Percentiles rank a stretch among this genome's conserved stretches.
Evolutionary conservation across 2,113 vertebrate species (phyloP).

Genomic region (Archilochus colubris): DNA sequence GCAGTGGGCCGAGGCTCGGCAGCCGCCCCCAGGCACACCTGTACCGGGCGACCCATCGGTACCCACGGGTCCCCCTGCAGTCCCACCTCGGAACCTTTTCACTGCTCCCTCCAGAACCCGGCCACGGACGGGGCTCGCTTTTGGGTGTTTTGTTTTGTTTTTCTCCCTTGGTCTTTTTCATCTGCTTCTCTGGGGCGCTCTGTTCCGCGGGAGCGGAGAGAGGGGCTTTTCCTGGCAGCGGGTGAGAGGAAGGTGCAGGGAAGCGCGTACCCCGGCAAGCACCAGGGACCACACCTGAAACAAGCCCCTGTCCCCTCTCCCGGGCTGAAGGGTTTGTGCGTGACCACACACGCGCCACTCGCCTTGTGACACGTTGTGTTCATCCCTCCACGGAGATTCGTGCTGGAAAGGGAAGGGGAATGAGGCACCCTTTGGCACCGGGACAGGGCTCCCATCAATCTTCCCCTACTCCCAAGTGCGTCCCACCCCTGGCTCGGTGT

Average conservation of each 20-base stretch:
- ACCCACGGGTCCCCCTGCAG: not conserved
- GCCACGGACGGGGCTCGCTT: accelerated
- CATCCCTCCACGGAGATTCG: not conserved
- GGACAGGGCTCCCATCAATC: not conserved
- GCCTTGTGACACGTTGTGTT: accelerated
- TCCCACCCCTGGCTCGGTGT: not conserved
- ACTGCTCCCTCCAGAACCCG: accelerated
- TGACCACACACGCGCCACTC: not conserved
- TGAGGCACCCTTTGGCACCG: not conserved
- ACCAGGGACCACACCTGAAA: not conserved
- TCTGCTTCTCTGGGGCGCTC: not conserved
- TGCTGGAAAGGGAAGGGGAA: not conserved
- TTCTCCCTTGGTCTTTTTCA: not conserved
- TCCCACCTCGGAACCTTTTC: not conserved
- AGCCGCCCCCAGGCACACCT: constrained; percentile 23
- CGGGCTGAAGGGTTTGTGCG: not conserved
- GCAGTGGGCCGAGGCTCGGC: not conserved
- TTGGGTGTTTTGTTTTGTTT: not conserved
- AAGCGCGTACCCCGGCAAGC: not conserved
- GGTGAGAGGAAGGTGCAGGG: not conserved
- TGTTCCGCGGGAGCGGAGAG: accelerated
- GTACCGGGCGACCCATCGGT: not conserved
- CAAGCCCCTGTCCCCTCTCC: accelerated
- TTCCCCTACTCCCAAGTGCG: accelerated
- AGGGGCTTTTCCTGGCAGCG: not conserved